A percentile compares a stretch with the other conserved stretches of the same genome.
Evolutionary conservation across 2,113 vertebrate genomes (phyloP).

Genomic region (Sinocyclocheilus maitianheensis): DNA sequence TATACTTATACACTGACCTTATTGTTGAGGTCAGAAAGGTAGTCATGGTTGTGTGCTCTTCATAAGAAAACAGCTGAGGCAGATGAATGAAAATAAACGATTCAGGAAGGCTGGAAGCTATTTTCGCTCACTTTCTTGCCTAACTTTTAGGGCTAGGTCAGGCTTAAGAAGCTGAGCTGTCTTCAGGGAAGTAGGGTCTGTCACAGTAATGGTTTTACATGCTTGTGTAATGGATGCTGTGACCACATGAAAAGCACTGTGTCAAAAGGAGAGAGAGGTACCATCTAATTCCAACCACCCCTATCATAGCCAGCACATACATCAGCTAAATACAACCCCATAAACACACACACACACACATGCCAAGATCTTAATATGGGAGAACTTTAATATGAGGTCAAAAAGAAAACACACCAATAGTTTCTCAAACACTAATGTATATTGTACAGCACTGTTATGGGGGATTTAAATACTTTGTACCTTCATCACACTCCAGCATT

Average conservation of each 20-base stretch:
- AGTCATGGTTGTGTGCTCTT: constrained; percentile 19
- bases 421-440: constrained; percentile 27
- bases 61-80: constrained; percentile 32
- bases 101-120: neutral
- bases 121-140: neutral
- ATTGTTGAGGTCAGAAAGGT: constrained; percentile 20
- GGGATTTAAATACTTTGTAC: constrained; percentile 3
- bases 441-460: neutral
- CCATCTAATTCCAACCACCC: constrained; percentile 71
- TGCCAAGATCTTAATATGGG: constrained; percentile 59
- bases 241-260: constrained; percentile 73
- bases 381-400: constrained; percentile 54
- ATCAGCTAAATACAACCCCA: constrained; percentile 68
- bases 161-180: constrained; percentile 41
- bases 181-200: neutral
- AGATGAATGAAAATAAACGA: constrained; percentile 26
- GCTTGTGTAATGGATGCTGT: constrained; percentile 59
- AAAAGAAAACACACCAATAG: constrained; percentile 56
- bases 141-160: neutral
- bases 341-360: constrained; percentile 65
- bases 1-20: constrained; percentile 23
- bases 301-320: constrained; percentile 63
- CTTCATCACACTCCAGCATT: neutral
- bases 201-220: constrained; percentile 56
- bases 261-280: constrained; percentile 62